Evolutionary conservation across 2,113 vertebrate genomes (phyloP), one percentile per base, ranked within the genome.

Genomic region (Harpagus bidentatus): DNA sequence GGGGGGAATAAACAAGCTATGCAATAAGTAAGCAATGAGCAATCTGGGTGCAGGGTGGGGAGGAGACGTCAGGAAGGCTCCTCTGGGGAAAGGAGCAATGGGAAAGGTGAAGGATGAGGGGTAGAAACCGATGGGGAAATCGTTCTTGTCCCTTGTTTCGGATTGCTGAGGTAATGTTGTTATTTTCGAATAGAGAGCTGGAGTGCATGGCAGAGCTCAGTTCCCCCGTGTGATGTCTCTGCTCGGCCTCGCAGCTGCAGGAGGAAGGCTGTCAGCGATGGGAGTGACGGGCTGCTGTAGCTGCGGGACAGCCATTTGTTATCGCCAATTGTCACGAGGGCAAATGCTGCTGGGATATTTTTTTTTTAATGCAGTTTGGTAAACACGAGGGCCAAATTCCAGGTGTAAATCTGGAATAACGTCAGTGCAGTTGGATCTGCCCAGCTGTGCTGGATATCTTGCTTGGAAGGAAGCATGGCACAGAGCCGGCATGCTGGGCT

Each of bases 401-500:
- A 2, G 36, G n/a, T 32, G 78, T 42, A 5, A 40, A 23, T 62
- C 31, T 36, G 83, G 58, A 79, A 2, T 6, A 6, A 40, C 1
- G 4, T 26, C 83, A 11, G 32, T 1, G 62, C 36, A 4, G 45
- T 16, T 15, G 80, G 71, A 8, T 25, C 34, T 55, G n/a, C 67
- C 31, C 62, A 20, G 62, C 84, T 67, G 31, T 22, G 71, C 63
- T 48, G 72, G 53, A 1, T 38, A 0, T 13, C 62, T 55, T 4
- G 3, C 78, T 26, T 1, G 3, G 50, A 34, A 52, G 48, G 19
- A 6, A 47, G 48, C 36, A 1, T 4, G 9, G 67, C 23, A 18
- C 15, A 3, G 59, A 52, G 40, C 62, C 3, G 10, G 56, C 31
- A 8, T 3, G 5, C 15, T 0, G 0, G 17, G 45, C 36, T 59